These are phyloP conservation scores for Ylistrum balloti DNA, from an alignment of 1,140 invertebrate species.

Conservation along the genomic window DNA sequence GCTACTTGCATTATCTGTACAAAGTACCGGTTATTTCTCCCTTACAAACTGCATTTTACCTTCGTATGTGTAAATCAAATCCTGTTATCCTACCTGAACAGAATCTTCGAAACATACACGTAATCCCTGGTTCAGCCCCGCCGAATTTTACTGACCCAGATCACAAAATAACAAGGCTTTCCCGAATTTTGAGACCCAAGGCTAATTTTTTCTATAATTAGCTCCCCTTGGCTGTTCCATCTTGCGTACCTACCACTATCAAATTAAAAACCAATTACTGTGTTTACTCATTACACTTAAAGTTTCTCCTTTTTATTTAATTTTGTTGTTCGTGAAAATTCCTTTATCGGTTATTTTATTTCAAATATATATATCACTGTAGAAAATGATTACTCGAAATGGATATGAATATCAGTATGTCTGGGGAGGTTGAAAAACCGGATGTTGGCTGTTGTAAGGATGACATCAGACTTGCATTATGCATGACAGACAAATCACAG, in stretches of 20 bases:
- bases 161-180: constrained; percentile 46
- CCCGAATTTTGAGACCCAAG: constrained; percentile 44
- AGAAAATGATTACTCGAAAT: too few species aligned
- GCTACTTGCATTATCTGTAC: constrained; percentile 2
- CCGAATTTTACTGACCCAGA: constrained; percentile 50
- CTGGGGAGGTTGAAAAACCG: background rate
- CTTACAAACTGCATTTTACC: background rate
- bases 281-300: background rate
- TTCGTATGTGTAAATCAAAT: background rate
- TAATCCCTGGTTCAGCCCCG: constrained; percentile 44
- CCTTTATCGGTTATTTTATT: background rate
- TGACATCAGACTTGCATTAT: constrained; percentile 39
- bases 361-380: background rate
- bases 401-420: background rate
- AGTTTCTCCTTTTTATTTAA: background rate
- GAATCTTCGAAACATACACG: constrained; percentile 51
- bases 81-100: constrained; percentile 18
- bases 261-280: background rate
- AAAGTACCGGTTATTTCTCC: background rate
- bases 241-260: background rate
- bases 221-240: constrained; percentile 49
- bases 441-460: background rate
- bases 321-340: background rate
- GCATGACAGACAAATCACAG: constrained; percentile 10
- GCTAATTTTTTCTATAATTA: constrained; percentile 51